Evolutionary conservation across 2,797 vertebrate genomes (phyloP), one percentile per base, ranked within the genome.

Genomic region (Gymnoscopelus microlampas): DNA sequence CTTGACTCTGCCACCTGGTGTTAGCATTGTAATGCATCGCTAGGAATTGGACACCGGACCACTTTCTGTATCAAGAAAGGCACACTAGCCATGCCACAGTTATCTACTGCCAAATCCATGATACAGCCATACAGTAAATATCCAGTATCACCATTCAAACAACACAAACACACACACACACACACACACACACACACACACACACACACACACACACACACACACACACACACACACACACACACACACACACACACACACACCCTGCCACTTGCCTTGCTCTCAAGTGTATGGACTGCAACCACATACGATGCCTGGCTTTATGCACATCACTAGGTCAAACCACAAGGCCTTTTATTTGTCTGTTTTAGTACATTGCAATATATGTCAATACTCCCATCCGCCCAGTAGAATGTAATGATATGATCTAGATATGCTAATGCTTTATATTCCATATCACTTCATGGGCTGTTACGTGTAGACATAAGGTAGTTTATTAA

Each of bases 361-460:
- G 56, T 82, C 47, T 76, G 71, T 83, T 83, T 48, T 76, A 66
- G 84, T 87, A 74, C 89, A 92, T 90, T 89, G 90, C 89, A 67
- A 90, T 89, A 90, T 91, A 89, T 91, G 88, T 92, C 89, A 90
- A 89, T 91, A 89, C 85, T 19, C 60, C 80, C 73, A 76, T 84
- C 87, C 85, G 79, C 83, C 84, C 80, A 82, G 79, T 79, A 81
- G 75, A 85, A 82, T 88, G 82, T 87, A 88, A 70, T 19, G 19
- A 19, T 67, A 81, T 62, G 78, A 82, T 74, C 56, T 69, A 74
- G 71, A 53, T 73, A 83, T 64, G 63, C 73, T 56, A 80, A 67
- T 77, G 51, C 50, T 57, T 39, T 63, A 58, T 24, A 11, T 19
- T 26, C 50, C 9, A 39, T 44, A 29, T 24, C 15, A 32, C 51